Evolutionary conservation across 2,797 vertebrate species (phyloP).

Genomic region (Leontopithecus rosalia): DNA sequence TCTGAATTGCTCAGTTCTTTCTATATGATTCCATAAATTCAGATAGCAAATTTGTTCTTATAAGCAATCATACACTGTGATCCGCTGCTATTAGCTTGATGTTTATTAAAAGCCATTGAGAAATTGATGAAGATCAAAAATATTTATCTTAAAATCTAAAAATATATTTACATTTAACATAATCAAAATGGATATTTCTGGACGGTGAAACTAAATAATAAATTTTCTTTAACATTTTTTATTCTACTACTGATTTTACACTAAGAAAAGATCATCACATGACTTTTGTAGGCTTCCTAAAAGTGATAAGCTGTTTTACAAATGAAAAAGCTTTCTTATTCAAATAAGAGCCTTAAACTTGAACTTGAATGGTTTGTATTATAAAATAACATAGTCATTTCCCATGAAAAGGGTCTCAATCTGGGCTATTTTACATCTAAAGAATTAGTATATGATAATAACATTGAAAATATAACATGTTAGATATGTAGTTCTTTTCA

Average conservation of each 20-base stretch:
- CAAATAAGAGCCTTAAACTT: neutral
- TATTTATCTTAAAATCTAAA: neutral
- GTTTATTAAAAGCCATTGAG: constrained; percentile 11
- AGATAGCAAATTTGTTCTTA: neutral
- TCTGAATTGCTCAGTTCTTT: neutral
- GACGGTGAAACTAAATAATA: neutral
- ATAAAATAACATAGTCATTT: neutral
- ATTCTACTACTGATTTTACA: neutral
- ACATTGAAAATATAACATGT: neutral
- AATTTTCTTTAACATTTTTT: neutral
- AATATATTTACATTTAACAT: neutral
- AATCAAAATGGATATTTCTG: neutral
- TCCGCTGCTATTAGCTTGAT: neutral
- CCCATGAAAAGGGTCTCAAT: neutral
- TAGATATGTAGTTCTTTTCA: neutral
- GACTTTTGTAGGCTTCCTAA: neutral
- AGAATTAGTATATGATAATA: neutral
- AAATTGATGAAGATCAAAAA: constrained; percentile 29
- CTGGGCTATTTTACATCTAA: neutral
- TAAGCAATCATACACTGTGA: neutral
- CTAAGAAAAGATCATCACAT: neutral
- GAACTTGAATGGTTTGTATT: neutral
- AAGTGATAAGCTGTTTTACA: neutral
- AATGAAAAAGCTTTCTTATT: neutral
- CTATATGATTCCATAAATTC: neutral